These are phyloP conservation scores for Lasioglossum baleicum DNA, from an alignment of 1,140 invertebrate species.

Conservation along the genomic window DNA sequence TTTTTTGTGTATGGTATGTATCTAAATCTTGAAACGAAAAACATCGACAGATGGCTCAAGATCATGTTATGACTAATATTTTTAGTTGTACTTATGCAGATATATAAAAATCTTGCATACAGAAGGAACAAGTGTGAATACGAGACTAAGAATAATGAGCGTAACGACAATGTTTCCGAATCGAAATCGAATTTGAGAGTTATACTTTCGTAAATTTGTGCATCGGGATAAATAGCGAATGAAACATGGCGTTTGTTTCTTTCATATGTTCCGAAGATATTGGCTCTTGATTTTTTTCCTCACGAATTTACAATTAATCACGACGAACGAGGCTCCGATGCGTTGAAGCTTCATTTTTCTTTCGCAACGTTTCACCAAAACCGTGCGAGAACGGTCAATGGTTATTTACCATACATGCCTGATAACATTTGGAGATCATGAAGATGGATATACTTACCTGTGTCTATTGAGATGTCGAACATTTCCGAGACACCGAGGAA, in stretches of 20 bases:
- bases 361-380: conserved; percentile 26
- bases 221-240: conserved; percentile 66
- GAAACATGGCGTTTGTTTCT: conserved; percentile 78
- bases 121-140: conserved; percentile 43
- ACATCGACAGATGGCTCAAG: conserved; percentile 75
- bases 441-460: conserved; percentile 53
- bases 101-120: conserved; percentile 40
- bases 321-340: conserved; percentile 30
- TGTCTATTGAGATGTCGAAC: conserved; percentile 65
- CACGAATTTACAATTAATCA: conserved; percentile 21
- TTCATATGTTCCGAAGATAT: conserved; percentile 63
- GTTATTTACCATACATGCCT: conserved; percentile 14
- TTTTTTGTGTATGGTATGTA: conserved; percentile 51
- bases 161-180: conserved; percentile 32
- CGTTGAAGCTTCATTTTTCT: background rate
- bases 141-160: conserved; percentile 11
- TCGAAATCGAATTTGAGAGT: conserved; percentile 49
- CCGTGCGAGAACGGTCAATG: conserved; percentile 27
- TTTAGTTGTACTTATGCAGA: conserved; percentile 60
- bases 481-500: conserved; percentile 52
- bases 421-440: conserved; percentile 53
- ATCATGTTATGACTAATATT: conserved; percentile 74
- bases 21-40: conserved; percentile 67
- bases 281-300: conserved; percentile 34
- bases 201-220: conserved; percentile 56